phyloP scores from a whole-genome alignment of 2,797 vertebrate genomes.

The Ataeniobius toweri region DNA sequence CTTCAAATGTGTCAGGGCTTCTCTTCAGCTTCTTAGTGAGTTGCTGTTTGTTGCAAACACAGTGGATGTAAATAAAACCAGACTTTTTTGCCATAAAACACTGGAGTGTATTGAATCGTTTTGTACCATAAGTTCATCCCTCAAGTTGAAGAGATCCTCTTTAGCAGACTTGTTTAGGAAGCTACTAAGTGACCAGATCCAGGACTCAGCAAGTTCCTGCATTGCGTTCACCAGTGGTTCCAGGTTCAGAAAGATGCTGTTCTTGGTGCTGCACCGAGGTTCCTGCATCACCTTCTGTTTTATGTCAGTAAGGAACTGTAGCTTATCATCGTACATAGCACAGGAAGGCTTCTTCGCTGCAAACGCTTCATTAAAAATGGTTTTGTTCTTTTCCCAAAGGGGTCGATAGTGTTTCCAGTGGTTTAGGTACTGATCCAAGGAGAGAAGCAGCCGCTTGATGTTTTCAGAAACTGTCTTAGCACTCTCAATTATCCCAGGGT shows the following conservation, averaged over 20 bases:
- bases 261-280: conserved; percentile 80
- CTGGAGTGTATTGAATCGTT: background rate
- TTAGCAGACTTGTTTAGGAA: conserved; percentile 86
- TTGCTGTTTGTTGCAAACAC: conserved; percentile 67
- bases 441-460: conserved; percentile 81
- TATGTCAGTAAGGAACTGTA: conserved; percentile 85
- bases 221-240: conserved; percentile 80
- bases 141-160: conserved; percentile 83
- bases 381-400: conserved; percentile 90
- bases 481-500: conserved; percentile 83
- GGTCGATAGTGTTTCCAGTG: conserved; percentile 87
- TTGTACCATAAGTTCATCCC: conserved; percentile 85
- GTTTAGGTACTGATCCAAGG: conserved; percentile 79
- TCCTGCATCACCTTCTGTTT: conserved; percentile 80
- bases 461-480: conserved; percentile 83
- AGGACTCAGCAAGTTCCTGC: conserved; percentile 83
- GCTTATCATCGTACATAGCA: conserved; percentile 86
- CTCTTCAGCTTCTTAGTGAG: conserved; percentile 79
- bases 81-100: background rate
- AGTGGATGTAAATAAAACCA: conserved; percentile 12
- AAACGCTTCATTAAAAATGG: conserved; percentile 85
- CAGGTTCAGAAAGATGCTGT: conserved; percentile 86
- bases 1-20: conserved; percentile 83
- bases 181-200: conserved; percentile 85
- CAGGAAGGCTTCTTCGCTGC: conserved; percentile 86